Percentiles rank a stretch among this genome's conserved stretches.
These are phyloP conservation scores for Zaprionus vittiger DNA, from an alignment of 1,140 invertebrate genomes.

Conservation along the genomic window DNA sequence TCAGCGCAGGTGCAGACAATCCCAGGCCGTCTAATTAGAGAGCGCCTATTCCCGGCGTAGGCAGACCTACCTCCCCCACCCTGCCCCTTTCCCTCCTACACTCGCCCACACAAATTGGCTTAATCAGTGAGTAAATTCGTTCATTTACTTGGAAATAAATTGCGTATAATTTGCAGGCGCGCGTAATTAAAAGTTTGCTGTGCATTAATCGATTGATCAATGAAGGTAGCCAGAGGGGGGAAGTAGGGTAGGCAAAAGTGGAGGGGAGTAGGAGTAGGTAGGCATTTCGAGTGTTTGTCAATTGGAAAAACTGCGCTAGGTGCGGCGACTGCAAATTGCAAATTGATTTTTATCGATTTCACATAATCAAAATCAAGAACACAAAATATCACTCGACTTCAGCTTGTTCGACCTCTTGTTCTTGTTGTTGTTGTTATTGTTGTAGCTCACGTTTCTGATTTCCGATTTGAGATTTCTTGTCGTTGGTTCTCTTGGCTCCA, in stretches of 20 bases:
- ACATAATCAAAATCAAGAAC: slow-evolving; percentile 68
- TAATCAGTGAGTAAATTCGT: slow-evolving; percentile 63
- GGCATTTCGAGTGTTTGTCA: slow-evolving; percentile 2
- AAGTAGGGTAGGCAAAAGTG: too few species aligned
- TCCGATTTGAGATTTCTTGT: slow-evolving; percentile 50
- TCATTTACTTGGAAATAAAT: slow-evolving; percentile 60
- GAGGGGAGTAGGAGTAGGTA: not conserved
- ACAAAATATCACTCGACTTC: slow-evolving; percentile 74
- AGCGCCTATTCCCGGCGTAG: not conserved
- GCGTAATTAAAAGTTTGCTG: slow-evolving; percentile 69
- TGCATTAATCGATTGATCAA: slow-evolving; percentile 60
- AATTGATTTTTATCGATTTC: slow-evolving; percentile 81
- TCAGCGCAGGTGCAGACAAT: slow-evolving; percentile 74
- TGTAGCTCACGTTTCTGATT: slow-evolving; percentile 73
- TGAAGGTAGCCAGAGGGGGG: not conserved
- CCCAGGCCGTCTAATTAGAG: slow-evolving; percentile 68
- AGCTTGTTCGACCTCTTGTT: slow-evolving; percentile 34
- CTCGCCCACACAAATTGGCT: slow-evolving; percentile 52
- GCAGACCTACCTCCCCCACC: not conserved
- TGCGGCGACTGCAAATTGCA: slow-evolving; percentile 55
- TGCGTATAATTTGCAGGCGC: slow-evolving; percentile 64
- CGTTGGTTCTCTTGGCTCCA: slow-evolving; percentile 2
- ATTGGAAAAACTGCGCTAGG: slow-evolving; percentile 36
- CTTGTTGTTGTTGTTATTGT: not conserved
- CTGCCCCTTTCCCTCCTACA: not conserved